Evolutionary conservation across 92 coral and sea anemone genomes (phyloP).

Genomic region (Zoanthus sansibaricus): DNA sequence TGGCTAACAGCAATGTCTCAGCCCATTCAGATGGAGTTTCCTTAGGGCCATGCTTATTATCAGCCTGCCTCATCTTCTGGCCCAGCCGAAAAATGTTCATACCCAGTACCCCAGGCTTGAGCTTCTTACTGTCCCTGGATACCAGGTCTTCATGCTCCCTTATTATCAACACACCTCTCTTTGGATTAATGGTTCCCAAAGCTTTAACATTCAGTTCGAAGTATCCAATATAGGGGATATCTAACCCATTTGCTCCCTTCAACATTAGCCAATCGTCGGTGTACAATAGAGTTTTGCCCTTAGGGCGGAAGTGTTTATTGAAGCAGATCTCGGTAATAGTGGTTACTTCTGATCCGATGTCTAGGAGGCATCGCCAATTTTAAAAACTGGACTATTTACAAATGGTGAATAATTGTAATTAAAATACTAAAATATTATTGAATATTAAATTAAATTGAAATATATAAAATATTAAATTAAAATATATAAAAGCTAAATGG

Average conservation of each 20-base stretch:
- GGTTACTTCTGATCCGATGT: conserved; percentile 43
- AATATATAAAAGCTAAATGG: too few relatives aligned
- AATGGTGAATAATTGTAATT: too few relatives aligned
- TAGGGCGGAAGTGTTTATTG: too few relatives aligned
- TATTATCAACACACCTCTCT: conserved; percentile 32
- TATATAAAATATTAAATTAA: too few relatives aligned
- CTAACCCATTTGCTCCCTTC: conserved; percentile 61
- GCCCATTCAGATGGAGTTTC: conserved; percentile 46
- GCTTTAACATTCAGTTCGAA: conserved; percentile 13
- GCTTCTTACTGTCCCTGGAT: conserved; percentile 10
- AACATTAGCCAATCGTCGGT: conserved; percentile 56
- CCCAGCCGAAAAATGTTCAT: conserved; percentile 49
- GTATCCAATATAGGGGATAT: not conserved
- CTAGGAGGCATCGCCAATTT: not conserved
- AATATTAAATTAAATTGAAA: too few relatives aligned
- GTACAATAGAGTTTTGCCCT: conserved; percentile 64
- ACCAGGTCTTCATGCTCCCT: conserved; percentile 27
- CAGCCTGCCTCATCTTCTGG: conserved; percentile 13
- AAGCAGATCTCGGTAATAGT: conserved; percentile 65
- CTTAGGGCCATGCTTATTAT: conserved; percentile 28
- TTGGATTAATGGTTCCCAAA: conserved; percentile 4
- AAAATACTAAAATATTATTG: too few relatives aligned
- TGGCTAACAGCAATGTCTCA: conserved; percentile 21
- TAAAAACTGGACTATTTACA: too few relatives aligned
- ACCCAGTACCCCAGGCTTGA: conserved; percentile 39